phyloP scores from a whole-genome alignment of 2,113 vertebrate species.

The Bufo bufo region DNA sequence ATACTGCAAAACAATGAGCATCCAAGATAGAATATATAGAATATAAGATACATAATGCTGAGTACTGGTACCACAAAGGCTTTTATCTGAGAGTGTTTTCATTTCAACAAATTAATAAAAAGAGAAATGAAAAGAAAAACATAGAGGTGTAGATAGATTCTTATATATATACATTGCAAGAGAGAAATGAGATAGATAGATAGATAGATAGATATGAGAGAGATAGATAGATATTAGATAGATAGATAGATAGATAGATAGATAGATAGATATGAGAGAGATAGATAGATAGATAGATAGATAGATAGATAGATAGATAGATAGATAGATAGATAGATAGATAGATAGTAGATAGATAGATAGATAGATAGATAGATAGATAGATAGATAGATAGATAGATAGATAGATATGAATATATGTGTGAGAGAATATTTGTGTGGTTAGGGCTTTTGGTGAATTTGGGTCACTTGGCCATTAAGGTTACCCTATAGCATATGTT shows the following conservation, averaged over 20 bases:
- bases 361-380: background rate
- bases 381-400: background rate
- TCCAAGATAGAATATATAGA: background rate
- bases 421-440: too few relatives aligned
- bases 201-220: background rate
- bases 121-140: background rate
- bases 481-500: too few relatives aligned
- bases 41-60: background rate
- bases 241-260: background rate
- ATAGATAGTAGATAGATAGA: background rate
- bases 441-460: too few relatives aligned
- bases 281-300: too few relatives aligned
- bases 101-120: too few relatives aligned
- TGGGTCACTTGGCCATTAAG: too few relatives aligned
- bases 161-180: background rate
- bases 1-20: background rate
- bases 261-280: background rate
- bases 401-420: background rate
- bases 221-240: too few relatives aligned
- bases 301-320: conserved; percentile 12
- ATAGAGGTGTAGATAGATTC: background rate
- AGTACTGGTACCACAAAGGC: too few relatives aligned
- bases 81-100: too few relatives aligned
- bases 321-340: conserved; percentile 20
- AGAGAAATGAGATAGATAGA: background rate